phyloP scores from a whole-genome alignment of 2,113 vertebrate species.

The Oreotrochilus melanogaster region DNA sequence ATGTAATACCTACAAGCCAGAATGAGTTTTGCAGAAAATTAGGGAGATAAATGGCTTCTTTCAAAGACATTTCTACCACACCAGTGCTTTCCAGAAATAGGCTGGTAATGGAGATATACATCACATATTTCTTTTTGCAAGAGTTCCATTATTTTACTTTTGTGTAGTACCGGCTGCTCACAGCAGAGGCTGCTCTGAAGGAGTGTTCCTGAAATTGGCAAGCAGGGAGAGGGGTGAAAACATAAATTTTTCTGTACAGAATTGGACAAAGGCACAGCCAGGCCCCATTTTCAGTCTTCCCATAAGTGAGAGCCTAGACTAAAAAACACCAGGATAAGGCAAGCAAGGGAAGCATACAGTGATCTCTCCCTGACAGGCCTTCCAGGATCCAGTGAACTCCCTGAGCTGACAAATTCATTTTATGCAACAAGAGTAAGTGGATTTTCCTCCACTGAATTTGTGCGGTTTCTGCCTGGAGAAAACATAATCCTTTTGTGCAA shows the following conservation, averaged over 20 bases:
- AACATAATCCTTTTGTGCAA: neutral
- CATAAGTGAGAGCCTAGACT: neutral
- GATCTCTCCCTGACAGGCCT: neutral
- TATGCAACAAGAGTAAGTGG: rapidly evolving
- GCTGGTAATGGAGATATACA: too few species aligned
- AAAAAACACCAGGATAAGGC: neutral
- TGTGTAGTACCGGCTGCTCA: neutral
- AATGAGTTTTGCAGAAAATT: neutral
- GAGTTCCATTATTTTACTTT: neutral
- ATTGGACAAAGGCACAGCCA: neutral
- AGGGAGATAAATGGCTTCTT: neutral
- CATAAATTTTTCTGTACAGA: neutral
- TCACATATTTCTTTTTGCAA: neutral
- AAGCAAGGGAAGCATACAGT: neutral
- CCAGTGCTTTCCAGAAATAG: neutral
- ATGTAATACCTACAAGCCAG: neutral
- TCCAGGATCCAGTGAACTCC: neutral
- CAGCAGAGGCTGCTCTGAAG: neutral
- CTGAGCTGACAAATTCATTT: neutral
- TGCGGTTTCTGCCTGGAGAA: neutral
- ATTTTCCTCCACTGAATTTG: neutral
- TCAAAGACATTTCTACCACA: neutral
- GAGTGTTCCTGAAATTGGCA: neutral
- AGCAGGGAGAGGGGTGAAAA: neutral
- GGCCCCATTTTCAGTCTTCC: neutral